Evolutionary conservation across 23 tunicate species (phyloP), one percentile per base, ranked within the genome.

Genomic region (Halocynthia aurantium): DNA sequence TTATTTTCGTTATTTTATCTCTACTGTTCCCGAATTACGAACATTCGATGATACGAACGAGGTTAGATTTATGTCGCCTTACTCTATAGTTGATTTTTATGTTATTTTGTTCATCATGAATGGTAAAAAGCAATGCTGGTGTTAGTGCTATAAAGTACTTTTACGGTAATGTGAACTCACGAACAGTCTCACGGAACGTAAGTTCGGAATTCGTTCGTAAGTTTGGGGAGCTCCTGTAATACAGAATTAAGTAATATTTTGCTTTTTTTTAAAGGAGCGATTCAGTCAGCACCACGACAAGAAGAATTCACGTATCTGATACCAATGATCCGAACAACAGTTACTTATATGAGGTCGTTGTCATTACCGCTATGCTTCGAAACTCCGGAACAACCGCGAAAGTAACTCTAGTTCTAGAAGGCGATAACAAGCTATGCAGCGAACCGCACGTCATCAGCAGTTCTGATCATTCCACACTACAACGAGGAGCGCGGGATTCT

Each of bases 371-470:
- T 19, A 52, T 84, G 19, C 55, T 73, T 13, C 75, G 76, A 51
- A 72, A 70, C 52, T 65, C 96, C 31, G 96, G 96, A 6, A 89
- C 96, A 7, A 65, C 96, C 6, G 96, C 96, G 49, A 89, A 89
- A 53, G 96, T 89, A 19, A 79, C 84, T 51, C 55, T 74, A 54
- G 56, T 54, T 7, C 31, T 74, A 49, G 65, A 74, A 54, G 78
- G 78, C 15, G 69, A 68, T 12, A 63, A 56, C 9, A 88, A 88
- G 52, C 54, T 53, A 6, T 15, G 22, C 40, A 84, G 79, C 19
- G 79, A 80, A 6, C 75, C 81, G 7, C 84, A 89, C 61, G 82
- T 84, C 0, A 79, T 89, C 71, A 89, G 82, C 75, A 69, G 75
- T 56, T 62, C 44, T 9, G 11, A 73, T 51, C 5, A 70, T 7